A percentile compares a stretch with the other conserved stretches of the same genome.
Conservation (phyloP, 2,797 vertebrate genomes). For the Sphaeramia orbicularis region DNA sequence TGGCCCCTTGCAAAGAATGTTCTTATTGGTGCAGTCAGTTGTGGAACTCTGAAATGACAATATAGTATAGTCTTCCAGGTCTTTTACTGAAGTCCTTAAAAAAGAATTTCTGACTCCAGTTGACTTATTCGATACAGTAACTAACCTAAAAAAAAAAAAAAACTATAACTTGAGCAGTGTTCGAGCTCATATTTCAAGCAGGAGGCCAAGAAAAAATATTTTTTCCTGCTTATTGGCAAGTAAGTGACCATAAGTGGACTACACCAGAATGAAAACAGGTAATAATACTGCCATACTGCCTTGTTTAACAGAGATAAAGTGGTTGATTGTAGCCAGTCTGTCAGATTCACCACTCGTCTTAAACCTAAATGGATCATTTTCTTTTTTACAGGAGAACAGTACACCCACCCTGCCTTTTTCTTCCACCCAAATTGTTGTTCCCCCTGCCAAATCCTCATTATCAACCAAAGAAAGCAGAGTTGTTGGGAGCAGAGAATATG, state of each 20-base stretch:
- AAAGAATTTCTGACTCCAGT: no score
- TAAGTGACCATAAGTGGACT: slow-evolving; percentile 1
- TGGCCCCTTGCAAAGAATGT: no score
- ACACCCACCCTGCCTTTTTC: slow-evolving; percentile 22
- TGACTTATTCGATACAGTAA: no score
- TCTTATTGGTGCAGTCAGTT: no score
- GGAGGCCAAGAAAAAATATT: no score
- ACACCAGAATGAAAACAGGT: slow-evolving; percentile 18
- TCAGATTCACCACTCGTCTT: slow-evolving; percentile 46
- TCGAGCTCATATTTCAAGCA: no score
- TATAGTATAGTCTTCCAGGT: no score
- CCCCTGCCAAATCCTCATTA: slow-evolving; percentile 68
- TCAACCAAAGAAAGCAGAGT: slow-evolving; percentile 56
- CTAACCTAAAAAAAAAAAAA: no score
- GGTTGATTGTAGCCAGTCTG: slow-evolving; percentile 24
- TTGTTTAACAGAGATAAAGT: slow-evolving; percentile 29
- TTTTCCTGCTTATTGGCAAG: slow-evolving; percentile 7
- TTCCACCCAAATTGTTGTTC: slow-evolving; percentile 41
- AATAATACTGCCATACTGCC: slow-evolving; percentile 1
- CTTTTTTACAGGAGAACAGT: slow-evolving; percentile 42
- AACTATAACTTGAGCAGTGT: no score
- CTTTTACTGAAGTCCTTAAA: no score
- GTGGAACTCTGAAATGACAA: no score
- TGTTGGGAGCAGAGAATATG: slow-evolving; percentile 33
- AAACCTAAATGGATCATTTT: slow-evolving; percentile 41